Evolutionary conservation across 2,888 invertebrate species (phyloP).

Genomic region (Cremastinae sp.): DNA sequence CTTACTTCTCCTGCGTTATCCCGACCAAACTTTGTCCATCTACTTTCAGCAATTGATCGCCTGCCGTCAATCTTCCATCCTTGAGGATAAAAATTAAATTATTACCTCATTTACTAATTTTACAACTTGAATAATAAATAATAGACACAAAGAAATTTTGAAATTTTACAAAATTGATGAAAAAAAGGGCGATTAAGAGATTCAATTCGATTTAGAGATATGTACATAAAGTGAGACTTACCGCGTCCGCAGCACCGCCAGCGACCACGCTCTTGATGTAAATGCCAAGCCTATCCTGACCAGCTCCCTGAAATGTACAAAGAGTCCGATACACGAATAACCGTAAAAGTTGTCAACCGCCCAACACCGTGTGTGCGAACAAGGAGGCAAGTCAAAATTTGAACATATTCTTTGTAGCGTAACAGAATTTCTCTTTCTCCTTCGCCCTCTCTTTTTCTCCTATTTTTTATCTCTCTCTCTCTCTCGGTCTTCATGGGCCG

Average conservation of each 20-base stretch:
- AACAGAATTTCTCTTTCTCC: constrained; percentile 52
- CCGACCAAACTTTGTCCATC: constrained; percentile 97
- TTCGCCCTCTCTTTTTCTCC: constrained; percentile 3
- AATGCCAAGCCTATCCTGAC: constrained; percentile 94
- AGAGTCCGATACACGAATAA: constrained; percentile 56
- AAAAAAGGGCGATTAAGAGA: too few relatives aligned
- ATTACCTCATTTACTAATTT: background rate
- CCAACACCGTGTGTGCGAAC: constrained; percentile 53
- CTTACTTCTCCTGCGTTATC: constrained; percentile 86
- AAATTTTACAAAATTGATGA: too few relatives aligned
- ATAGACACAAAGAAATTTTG: background rate
- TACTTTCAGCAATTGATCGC: constrained; percentile 97
- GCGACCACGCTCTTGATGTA: constrained; percentile 99
- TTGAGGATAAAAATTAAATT: constrained; percentile 70
- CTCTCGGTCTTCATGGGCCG: constrained; percentile 59
- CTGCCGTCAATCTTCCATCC: constrained; percentile 97
- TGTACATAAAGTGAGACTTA: too few relatives aligned
- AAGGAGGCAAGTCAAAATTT: constrained; percentile 66
- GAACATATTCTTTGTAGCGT: constrained; percentile 63
- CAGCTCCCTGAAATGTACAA: constrained; percentile 83
- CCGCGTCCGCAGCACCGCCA: constrained; percentile 93
- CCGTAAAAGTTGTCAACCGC: constrained; percentile 62
- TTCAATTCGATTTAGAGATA: too few relatives aligned
- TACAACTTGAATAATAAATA: background rate
- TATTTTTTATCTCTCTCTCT: constrained; percentile 10